Conservation (phyloP, 2,113 vertebrate genomes). For the Crocuta crocuta region DNA sequence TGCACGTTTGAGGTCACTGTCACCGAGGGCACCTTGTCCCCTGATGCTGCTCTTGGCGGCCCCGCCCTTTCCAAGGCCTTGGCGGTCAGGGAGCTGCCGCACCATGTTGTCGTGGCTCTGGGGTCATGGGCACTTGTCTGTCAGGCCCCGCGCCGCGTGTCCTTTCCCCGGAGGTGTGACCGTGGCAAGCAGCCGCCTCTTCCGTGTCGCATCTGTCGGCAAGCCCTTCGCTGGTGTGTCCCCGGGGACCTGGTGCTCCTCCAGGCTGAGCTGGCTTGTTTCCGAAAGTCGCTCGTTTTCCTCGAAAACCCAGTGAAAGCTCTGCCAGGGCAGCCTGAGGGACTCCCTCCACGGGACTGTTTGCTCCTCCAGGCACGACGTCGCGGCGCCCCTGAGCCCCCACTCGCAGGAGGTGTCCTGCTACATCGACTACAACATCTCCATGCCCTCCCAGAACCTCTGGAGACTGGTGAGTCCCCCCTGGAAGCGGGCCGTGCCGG, state of each 20-base stretch:
- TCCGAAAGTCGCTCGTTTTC: background rate
- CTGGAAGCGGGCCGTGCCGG: accelerated
- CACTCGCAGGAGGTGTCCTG: conserved; percentile 96
- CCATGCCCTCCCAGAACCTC: conserved; percentile 96
- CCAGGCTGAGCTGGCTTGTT: background rate
- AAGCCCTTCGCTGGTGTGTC: accelerated
- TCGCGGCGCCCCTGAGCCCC: conserved; percentile 96
- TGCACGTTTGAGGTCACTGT: background rate
- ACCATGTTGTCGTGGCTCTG: accelerated
- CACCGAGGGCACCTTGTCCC: background rate
- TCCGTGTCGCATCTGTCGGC: accelerated
- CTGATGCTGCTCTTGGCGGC: accelerated
- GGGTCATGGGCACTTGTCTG: accelerated
- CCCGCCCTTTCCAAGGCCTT: background rate
- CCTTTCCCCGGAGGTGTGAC: accelerated
- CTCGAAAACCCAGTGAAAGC: accelerated
- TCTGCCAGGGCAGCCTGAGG: background rate
- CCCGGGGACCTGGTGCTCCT: background rate
- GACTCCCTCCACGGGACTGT: accelerated
- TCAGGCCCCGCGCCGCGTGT: background rate
- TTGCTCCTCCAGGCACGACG: conserved; percentile 90
- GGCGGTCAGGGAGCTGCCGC: background rate
- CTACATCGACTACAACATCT: conserved; percentile 97
- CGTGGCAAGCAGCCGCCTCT: background rate
- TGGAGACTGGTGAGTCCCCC: conserved; percentile 95